A percentile compares a stretch with the other conserved stretches of the same genome.
Conservation (phyloP, 1,140 invertebrate species). For the Drosophila biarmipes region DNA sequence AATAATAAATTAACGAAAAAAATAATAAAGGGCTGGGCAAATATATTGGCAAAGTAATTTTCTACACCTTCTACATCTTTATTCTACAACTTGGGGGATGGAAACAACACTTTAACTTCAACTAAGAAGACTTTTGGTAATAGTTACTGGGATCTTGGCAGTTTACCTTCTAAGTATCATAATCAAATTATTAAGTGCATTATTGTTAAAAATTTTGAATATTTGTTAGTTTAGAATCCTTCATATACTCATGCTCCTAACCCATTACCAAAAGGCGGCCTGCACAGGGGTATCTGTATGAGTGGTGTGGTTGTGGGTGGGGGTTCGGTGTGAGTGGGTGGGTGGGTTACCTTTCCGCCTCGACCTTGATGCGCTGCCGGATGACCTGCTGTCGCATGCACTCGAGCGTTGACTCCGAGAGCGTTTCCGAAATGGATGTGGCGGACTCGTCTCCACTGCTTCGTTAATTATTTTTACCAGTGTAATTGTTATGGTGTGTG, state of each 20-base stretch:
- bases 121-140: too few relatives aligned
- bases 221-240: too few relatives aligned
- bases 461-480: slow-evolving; percentile 78
- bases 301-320: background rate
- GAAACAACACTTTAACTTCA: too few relatives aligned
- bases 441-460: slow-evolving; percentile 29
- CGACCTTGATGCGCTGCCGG: slow-evolving; percentile 89
- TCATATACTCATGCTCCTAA: background rate
- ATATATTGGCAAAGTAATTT: too few relatives aligned
- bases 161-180: too few relatives aligned
- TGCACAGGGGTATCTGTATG: slow-evolving; percentile 4
- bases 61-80: too few relatives aligned
- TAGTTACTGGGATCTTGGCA: too few relatives aligned
- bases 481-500: slow-evolving; percentile 61
- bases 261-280: background rate
- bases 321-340: slow-evolving; percentile 4
- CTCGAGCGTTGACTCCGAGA: slow-evolving; percentile 89
- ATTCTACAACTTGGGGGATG: too few relatives aligned
- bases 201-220: too few relatives aligned
- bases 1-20: too few relatives aligned
- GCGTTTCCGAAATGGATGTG: slow-evolving; percentile 75
- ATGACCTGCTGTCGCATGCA: slow-evolving; percentile 90
- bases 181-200: too few relatives aligned
- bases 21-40: too few relatives aligned
- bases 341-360: slow-evolving; percentile 88